Evolutionary conservation across 2,113 vertebrate species (phyloP).

Genomic region (Cochlearius cochlearius): DNA sequence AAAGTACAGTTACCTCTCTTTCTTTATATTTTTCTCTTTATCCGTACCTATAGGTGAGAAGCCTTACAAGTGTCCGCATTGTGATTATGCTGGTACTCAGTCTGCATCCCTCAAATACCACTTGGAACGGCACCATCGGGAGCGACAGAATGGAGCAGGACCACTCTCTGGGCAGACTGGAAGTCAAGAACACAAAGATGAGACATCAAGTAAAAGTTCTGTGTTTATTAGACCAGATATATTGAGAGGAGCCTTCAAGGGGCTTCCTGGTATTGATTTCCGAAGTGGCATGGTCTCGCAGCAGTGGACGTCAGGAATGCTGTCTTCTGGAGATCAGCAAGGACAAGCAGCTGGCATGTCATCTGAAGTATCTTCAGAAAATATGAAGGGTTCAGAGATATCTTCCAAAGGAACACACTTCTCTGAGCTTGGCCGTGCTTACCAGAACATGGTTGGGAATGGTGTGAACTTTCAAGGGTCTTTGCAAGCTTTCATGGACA

Average conservation of each 20-base stretch:
- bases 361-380: conserved; percentile 78
- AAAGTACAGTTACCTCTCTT: conserved; percentile 52
- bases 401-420: conserved; percentile 85
- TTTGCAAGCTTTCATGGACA: conserved; percentile 98
- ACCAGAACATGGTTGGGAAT: conserved; percentile 90
- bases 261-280: conserved; percentile 90
- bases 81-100: conserved; percentile 97
- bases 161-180: conserved; percentile 80
- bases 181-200: conserved; percentile 88
- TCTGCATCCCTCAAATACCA: conserved; percentile 98
- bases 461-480: conserved; percentile 97
- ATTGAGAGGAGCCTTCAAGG: conserved; percentile 91
- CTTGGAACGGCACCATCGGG: conserved; percentile 94
- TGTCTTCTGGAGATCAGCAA: conserved; percentile 83
- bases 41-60: conserved; percentile 87
- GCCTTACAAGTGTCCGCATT: conserved; percentile 97
- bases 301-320: conserved; percentile 87
- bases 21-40: conserved; percentile 2
- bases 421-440: conserved; percentile 90
- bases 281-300: conserved; percentile 86
- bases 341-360: conserved; percentile 78
- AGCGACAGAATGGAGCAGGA: conserved; percentile 89
- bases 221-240: conserved; percentile 94
- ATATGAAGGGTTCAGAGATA: conserved; percentile 82
- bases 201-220: conserved; percentile 78